phyloP scores from a whole-genome alignment of 64 coral and sea anemone species.

The Dendrophyllia cribrosa region DNA sequence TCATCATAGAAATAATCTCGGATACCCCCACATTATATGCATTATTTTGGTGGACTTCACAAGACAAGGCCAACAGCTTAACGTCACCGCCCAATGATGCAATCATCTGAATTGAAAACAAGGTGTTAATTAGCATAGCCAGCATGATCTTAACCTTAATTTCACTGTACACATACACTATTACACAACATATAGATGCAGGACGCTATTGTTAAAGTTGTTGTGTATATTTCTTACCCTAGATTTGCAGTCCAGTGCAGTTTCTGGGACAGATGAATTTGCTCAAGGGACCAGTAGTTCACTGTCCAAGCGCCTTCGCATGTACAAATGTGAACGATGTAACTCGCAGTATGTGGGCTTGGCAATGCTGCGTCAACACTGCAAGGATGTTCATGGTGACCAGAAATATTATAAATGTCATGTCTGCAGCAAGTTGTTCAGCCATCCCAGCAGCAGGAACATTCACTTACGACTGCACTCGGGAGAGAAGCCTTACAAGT shows the following conservation, averaged over 20 bases:
- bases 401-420: slow-evolving; percentile 96
- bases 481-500: slow-evolving; percentile 94
- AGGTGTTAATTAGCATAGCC: too few species aligned
- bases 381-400: slow-evolving; percentile 83
- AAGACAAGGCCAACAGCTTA: too few species aligned
- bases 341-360: slow-evolving; percentile 87
- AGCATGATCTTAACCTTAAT: too few species aligned
- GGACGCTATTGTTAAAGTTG: too few species aligned
- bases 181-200: too few species aligned
- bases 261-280: background rate
- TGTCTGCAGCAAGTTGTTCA: slow-evolving; percentile 94
- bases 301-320: slow-evolving; percentile 64
- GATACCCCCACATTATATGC: too few species aligned
- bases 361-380: slow-evolving; percentile 83
- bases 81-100: too few species aligned
- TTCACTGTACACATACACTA: too few species aligned
- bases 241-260: slow-evolving; percentile 13
- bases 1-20: too few species aligned
- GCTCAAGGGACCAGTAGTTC: background rate
- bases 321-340: slow-evolving; percentile 90
- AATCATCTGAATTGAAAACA: too few species aligned
- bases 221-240: background rate
- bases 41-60: too few species aligned
- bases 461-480: slow-evolving; percentile 93
- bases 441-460: slow-evolving; percentile 93